Conservation (phyloP, 1,140 invertebrate species). For the Trinorchestia longiramus region DNA sequence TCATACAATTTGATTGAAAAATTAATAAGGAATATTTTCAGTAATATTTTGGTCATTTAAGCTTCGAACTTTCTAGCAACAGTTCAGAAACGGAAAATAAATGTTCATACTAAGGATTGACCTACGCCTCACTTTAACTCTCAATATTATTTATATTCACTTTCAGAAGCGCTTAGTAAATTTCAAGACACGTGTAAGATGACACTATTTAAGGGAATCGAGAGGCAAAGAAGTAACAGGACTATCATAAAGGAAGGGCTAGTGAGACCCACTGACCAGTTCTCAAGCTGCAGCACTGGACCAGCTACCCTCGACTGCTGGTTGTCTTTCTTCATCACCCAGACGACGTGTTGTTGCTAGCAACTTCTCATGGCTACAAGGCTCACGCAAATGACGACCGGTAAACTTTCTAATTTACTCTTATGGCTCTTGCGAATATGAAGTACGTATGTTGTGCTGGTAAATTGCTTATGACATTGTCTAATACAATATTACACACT, state of each 20-base stretch:
- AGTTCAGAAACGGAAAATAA: background rate
- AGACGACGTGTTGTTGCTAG: background rate
- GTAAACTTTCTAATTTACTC: background rate
- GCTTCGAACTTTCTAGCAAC: background rate
- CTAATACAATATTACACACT: background rate
- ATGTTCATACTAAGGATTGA: background rate
- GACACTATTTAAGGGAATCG: background rate
- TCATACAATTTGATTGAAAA: background rate
- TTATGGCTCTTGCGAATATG: too few species aligned
- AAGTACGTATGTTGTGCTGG: too few species aligned
- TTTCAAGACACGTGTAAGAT: background rate
- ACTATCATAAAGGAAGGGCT: background rate
- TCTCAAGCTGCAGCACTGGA: background rate
- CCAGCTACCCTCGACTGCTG: background rate
- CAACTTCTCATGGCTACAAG: background rate
- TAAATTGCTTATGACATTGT: background rate
- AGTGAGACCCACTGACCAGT: background rate
- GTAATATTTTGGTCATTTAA: background rate
- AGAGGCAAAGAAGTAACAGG: background rate
- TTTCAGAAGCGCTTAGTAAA: background rate
- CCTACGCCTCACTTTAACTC: background rate
- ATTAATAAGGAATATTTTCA: background rate
- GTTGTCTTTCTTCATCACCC: background rate
- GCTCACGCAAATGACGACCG: background rate
- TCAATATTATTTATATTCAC: background rate